A percentile compares a stretch with the other conserved stretches of the same genome.
These are phyloP conservation scores for Montipora capricornis DNA, from an alignment of 64 coral and sea anemone species.

Conservation along the genomic window DNA sequence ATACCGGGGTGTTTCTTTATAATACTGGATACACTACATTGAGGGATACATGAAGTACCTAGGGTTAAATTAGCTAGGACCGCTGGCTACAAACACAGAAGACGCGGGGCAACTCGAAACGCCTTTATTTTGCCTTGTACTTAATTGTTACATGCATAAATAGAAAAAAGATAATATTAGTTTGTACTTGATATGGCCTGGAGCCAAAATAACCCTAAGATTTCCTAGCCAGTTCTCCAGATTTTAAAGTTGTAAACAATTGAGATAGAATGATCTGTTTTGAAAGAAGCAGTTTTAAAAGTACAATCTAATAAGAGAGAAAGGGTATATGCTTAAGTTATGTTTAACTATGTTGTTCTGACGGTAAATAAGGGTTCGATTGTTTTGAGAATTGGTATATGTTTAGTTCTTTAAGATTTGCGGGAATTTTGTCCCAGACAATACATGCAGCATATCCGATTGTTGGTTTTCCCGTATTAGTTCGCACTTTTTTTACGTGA, in stretches of 20 bases:
- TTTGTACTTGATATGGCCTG: too few relatives aligned
- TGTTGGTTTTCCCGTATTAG: too few relatives aligned
- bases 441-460: not conserved
- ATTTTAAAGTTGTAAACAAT: slow-evolving; percentile 46
- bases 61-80: too few relatives aligned
- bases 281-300: slow-evolving; percentile 34
- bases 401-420: not conserved
- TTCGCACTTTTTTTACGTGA: too few relatives aligned
- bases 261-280: slow-evolving; percentile 35
- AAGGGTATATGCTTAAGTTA: slow-evolving; percentile 22
- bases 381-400: not conserved
- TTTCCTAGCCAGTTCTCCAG: slow-evolving; percentile 45
- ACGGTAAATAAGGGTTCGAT: not conserved
- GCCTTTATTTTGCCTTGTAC: too few relatives aligned
- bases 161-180: too few relatives aligned
- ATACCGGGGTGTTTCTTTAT: too few relatives aligned
- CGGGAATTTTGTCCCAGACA: not conserved
- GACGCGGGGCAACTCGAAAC: too few relatives aligned
- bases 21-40: too few relatives aligned
- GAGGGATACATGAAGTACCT: too few relatives aligned
- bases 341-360: slow-evolving; percentile 26
- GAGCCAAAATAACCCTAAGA: slow-evolving; percentile 12
- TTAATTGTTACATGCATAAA: too few relatives aligned
- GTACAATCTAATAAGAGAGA: slow-evolving; percentile 33
- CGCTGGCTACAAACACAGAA: too few relatives aligned